Percentiles rank a stretch among this genome's conserved stretches.
phyloP scores from a whole-genome alignment of 2,113 vertebrate species.

The Empidonax traillii region DNA sequence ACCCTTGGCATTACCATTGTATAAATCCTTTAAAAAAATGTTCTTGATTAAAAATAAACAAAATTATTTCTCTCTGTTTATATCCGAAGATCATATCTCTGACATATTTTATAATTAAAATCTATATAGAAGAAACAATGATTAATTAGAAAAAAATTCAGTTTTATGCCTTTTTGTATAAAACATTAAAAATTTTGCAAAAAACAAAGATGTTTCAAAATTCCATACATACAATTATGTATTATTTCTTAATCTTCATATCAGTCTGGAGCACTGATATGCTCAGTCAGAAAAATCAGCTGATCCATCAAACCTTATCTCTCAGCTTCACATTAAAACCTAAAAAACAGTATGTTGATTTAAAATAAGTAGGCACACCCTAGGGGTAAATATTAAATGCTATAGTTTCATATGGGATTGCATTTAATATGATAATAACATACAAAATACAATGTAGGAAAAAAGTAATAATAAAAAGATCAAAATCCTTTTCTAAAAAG shows the following conservation, averaged over 20 bases:
- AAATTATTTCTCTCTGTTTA: background rate
- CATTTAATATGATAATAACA: background rate
- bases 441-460: background rate
- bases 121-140: background rate
- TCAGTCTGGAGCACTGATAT: background rate
- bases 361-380: constrained; percentile 1
- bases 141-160: background rate
- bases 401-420: background rate
- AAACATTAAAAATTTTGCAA: background rate
- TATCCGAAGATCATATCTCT: background rate
- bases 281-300: background rate
- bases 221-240: background rate
- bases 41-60: background rate
- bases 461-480: background rate
- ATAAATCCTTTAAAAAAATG: background rate
- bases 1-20: background rate
- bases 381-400: constrained; percentile 11
- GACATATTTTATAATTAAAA: background rate
- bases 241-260: background rate
- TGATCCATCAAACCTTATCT: background rate
- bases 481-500: background rate
- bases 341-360: background rate
- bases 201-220: background rate
- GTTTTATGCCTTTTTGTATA: background rate
- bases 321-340: background rate